A percentile compares a stretch with the other conserved stretches of the same genome.
Evolutionary conservation across 1,140 invertebrate species (phyloP).

Genomic region (Laodelphax striatellus): DNA sequence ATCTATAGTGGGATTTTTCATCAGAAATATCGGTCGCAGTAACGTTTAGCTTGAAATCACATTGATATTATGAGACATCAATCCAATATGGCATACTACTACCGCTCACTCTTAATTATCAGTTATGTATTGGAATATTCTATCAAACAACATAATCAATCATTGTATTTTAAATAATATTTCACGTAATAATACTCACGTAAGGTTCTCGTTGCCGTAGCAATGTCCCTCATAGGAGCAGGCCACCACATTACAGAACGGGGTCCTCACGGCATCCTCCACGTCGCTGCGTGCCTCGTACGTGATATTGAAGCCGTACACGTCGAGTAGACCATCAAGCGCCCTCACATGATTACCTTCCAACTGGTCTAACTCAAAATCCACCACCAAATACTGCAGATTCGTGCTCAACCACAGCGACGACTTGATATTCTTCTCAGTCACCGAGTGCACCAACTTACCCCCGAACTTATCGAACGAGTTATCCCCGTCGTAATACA

Average conservation of each 20-base stretch:
- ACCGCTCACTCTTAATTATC: no score
- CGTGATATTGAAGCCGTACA: conserved; percentile 87
- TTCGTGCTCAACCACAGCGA: conserved; percentile 53
- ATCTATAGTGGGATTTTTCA: no score
- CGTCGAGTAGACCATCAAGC: conserved; percentile 63
- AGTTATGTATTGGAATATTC: no score
- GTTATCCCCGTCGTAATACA: conserved; percentile 55
- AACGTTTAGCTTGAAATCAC: no score
- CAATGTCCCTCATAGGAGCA: conserved; percentile 80
- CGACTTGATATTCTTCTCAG: conserved; percentile 44
- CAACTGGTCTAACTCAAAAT: conserved; percentile 55
- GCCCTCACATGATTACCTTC: conserved; percentile 76
- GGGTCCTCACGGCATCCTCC: background rate
- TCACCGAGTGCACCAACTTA: conserved; percentile 7
- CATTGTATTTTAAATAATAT: no score
- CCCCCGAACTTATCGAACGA: conserved; percentile 16
- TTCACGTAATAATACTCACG: conserved; percentile 41
- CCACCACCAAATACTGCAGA: conserved; percentile 64
- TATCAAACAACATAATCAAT: no score
- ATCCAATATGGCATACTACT: no score
- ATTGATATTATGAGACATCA: no score
- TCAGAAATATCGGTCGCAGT: no score
- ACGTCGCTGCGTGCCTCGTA: conserved; percentile 52
- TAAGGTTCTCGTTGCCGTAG: conserved; percentile 51
- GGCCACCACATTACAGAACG: conserved; percentile 54